These are phyloP conservation scores for Ernsta delagoae DNA, from an alignment of 2,888 invertebrate species.

Conservation along the genomic window DNA sequence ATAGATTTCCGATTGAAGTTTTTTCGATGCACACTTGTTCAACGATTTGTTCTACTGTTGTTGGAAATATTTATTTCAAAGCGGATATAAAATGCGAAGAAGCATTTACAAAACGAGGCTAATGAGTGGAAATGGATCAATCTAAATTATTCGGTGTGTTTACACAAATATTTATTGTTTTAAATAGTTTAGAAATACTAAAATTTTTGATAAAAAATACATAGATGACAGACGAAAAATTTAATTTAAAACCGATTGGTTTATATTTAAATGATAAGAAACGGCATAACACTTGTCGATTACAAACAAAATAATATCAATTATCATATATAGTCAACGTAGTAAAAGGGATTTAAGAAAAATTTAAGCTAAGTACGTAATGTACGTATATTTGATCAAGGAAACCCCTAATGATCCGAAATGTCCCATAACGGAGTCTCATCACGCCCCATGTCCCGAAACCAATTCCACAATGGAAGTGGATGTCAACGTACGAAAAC, in stretches of 20 bases:
- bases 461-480: slow-evolving; percentile 52
- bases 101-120: background rate
- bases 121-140: background rate
- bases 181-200: no score
- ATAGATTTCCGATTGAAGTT: slow-evolving; percentile 25
- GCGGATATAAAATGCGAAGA: background rate
- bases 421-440: slow-evolving; percentile 49
- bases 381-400: slow-evolving; percentile 55
- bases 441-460: slow-evolving; percentile 38
- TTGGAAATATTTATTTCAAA: background rate
- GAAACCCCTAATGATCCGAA: slow-evolving; percentile 67
- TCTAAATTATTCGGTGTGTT: background rate
- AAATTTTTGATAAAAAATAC: background rate
- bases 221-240: background rate
- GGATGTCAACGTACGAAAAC: slow-evolving; percentile 79
- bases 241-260: background rate
- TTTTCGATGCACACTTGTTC: slow-evolving; percentile 25
- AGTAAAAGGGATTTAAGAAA: slow-evolving; percentile 11
- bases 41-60: slow-evolving; percentile 11
- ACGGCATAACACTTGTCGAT: background rate
- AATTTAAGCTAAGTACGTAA: slow-evolving; percentile 41
- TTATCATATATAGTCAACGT: background rate
- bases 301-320: background rate
- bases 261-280: background rate
- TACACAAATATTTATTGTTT: no score